Percentiles rank a stretch among this genome's conserved stretches.
These are phyloP conservation scores for Lacanobia wlatinum DNA, from an alignment of 2,888 invertebrate genomes.

Conservation along the genomic window DNA sequence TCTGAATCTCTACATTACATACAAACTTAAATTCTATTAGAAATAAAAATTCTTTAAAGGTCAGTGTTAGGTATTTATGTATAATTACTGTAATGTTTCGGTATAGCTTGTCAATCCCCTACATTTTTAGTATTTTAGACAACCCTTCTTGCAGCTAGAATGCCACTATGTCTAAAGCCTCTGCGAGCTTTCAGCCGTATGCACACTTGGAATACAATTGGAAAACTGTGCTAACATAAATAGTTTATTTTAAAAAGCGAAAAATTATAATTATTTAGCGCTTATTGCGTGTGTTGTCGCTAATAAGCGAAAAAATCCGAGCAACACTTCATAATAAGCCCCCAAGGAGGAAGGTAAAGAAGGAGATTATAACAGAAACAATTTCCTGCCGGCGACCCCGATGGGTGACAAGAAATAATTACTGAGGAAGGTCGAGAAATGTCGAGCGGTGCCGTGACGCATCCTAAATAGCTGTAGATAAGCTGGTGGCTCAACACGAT, in stretches of 20 bases:
- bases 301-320: not conserved
- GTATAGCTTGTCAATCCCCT: too few relatives aligned
- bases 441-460: not conserved
- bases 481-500: not conserved
- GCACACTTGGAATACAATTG: too few relatives aligned
- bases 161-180: too few relatives aligned
- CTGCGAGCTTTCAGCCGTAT: too few relatives aligned
- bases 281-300: not conserved
- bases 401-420: slow-evolving; percentile 28
- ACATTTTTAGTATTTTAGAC: too few relatives aligned
- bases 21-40: too few relatives aligned
- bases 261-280: not conserved
- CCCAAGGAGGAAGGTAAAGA: not conserved
- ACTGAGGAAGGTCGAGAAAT: not conserved
- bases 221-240: not conserved
- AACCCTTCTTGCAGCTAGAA: too few relatives aligned
- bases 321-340: slow-evolving; percentile 6
- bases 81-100: too few relatives aligned
- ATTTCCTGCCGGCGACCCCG: slow-evolving; percentile 12
- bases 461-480: not conserved
- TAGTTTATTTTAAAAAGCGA: not conserved
- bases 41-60: too few relatives aligned
- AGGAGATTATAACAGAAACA: slow-evolving; percentile 29
- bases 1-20: too few relatives aligned
- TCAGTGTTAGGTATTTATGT: too few relatives aligned